phyloP scores from a whole-genome alignment of 2,888 invertebrate species.

The Lepeophtheirus nordmannii region DNA sequence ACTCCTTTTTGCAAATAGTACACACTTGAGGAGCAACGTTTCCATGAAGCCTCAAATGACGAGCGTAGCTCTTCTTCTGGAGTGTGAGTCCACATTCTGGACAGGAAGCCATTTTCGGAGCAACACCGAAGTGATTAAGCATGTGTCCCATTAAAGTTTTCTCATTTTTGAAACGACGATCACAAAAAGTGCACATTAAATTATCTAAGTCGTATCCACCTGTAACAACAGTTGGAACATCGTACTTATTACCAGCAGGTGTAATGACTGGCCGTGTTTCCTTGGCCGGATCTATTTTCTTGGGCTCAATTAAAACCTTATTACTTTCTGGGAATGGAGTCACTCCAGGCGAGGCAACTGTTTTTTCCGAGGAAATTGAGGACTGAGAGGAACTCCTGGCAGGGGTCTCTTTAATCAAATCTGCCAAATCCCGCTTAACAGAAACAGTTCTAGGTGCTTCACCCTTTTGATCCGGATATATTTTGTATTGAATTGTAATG shows the following conservation, averaged over 20 bases:
- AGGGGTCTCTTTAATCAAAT: constrained; percentile 16
- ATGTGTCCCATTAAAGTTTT: constrained; percentile 24
- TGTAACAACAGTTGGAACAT: constrained; percentile 21
- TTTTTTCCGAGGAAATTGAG: neutral
- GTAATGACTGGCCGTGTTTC: constrained; percentile 16
- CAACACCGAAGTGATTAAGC: constrained; percentile 23
- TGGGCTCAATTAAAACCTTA: neutral
- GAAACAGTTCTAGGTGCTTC: constrained; percentile 12
- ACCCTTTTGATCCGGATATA: constrained; percentile 14
- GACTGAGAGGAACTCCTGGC: constrained; percentile 2
- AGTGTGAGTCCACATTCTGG: constrained; percentile 21
- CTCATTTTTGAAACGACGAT: constrained; percentile 23
- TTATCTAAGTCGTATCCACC: constrained; percentile 24
- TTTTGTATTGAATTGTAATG: constrained; percentile 23
- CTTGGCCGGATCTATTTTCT: constrained; percentile 11
- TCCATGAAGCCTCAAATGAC: constrained; percentile 22
- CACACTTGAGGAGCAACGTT: constrained; percentile 18
- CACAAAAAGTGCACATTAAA: constrained; percentile 20
- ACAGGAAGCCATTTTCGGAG: constrained; percentile 24
- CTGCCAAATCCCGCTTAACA: constrained; percentile 17
- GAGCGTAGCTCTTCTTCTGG: constrained; percentile 22
- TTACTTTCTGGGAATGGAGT: neutral
- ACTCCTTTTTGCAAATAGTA: constrained; percentile 23
- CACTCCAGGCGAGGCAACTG: neutral
- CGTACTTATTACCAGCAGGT: constrained; percentile 11